phyloP scores from a whole-genome alignment of 2,888 invertebrate genomes.

The Heliconius ethilla region DNA sequence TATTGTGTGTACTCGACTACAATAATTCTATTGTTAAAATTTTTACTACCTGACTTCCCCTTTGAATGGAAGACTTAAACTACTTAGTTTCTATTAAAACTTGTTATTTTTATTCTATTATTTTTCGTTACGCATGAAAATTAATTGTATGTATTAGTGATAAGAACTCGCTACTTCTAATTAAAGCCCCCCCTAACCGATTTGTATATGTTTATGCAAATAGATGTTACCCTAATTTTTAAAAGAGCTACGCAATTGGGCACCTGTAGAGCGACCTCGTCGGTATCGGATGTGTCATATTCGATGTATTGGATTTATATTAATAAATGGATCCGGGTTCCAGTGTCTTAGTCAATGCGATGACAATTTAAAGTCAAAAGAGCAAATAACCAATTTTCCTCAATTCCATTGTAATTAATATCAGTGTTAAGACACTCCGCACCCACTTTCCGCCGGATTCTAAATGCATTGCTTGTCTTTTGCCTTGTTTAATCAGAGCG shows the following conservation, averaged over 20 bases:
- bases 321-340: slow-evolving; percentile 61
- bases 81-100: background rate
- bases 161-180: slow-evolving; percentile 48
- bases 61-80: slow-evolving; percentile 1
- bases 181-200: slow-evolving; percentile 47
- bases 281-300: slow-evolving; percentile 49
- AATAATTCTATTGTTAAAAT: slow-evolving; percentile 35
- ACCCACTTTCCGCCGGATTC: too few species aligned
- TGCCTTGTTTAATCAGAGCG: too few species aligned
- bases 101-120: background rate
- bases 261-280: slow-evolving; percentile 59
- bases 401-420: background rate
- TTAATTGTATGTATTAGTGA: slow-evolving; percentile 34
- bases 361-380: slow-evolving; percentile 30
- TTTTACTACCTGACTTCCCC: slow-evolving; percentile 30
- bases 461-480: too few species aligned
- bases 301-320: slow-evolving; percentile 49
- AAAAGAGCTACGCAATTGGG: slow-evolving; percentile 62
- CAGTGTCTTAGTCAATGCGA: slow-evolving; percentile 58
- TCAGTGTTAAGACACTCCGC: too few species aligned
- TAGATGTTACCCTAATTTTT: slow-evolving; percentile 50
- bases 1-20: slow-evolving; percentile 28
- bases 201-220: slow-evolving; percentile 44
- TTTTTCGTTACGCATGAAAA: slow-evolving; percentile 9
- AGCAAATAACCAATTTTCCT: background rate